phyloP scores from a whole-genome alignment of 2,888 invertebrate genomes.

The Coleophora deauratella region DNA sequence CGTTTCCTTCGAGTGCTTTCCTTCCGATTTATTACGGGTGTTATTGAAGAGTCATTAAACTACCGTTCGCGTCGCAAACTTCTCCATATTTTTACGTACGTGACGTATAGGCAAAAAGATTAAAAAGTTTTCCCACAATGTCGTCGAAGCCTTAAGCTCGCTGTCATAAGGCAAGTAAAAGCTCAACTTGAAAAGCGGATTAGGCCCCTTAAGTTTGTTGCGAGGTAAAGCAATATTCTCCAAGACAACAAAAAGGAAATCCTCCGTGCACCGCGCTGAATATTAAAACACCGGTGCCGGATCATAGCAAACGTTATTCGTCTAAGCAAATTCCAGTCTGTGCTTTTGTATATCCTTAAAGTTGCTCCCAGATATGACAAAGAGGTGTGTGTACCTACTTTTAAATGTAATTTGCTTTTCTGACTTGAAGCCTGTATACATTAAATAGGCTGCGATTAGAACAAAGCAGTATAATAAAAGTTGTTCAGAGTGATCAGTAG shows the following conservation, averaged over 20 bases:
- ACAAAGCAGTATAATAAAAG: too few species aligned
- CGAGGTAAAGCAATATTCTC: slow-evolving; percentile 61
- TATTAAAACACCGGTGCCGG: slow-evolving; percentile 57
- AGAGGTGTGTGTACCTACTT: too few species aligned
- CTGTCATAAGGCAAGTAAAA: slow-evolving; percentile 66
- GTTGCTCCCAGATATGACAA: too few species aligned
- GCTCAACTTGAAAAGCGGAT: slow-evolving; percentile 64
- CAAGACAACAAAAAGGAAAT: slow-evolving; percentile 49
- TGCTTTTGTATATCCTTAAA: slow-evolving; percentile 54
- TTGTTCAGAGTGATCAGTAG: too few species aligned
- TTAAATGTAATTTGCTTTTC: too few species aligned
- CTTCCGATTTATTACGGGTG: too few species aligned
- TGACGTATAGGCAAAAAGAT: slow-evolving; percentile 41
- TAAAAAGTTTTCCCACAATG: slow-evolving; percentile 54
- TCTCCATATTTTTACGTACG: slow-evolving; percentile 2
- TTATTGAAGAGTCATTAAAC: not conserved
- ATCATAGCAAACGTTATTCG: slow-evolving; percentile 71
- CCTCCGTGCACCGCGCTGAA: slow-evolving; percentile 40
- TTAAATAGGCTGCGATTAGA: too few species aligned
- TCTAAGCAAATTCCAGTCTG: slow-evolving; percentile 68
- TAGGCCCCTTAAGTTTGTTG: slow-evolving; percentile 65
- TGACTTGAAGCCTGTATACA: too few species aligned
- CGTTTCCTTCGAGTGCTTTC: not conserved
- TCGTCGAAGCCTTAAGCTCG: slow-evolving; percentile 51
- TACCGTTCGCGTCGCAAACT: not conserved